These are phyloP conservation scores for Brenthis hecate DNA, from an alignment of 2,888 invertebrate genomes.

Conservation along the genomic window DNA sequence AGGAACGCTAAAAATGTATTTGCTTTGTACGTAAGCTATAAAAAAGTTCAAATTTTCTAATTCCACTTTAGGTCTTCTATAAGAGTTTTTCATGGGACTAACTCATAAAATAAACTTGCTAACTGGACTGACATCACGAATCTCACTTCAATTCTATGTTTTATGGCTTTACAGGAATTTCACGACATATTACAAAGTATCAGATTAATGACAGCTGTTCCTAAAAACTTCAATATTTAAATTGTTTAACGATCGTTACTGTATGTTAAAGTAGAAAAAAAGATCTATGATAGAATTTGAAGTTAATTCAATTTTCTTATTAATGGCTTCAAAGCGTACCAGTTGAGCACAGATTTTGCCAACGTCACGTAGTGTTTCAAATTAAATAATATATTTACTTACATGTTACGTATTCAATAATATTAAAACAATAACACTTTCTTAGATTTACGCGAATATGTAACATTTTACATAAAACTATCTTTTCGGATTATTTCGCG, in stretches of 20 bases:
- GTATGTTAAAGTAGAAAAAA: not conserved
- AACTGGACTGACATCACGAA: not conserved
- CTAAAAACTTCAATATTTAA: not conserved
- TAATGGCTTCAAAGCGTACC: not conserved
- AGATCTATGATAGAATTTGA: not conserved
- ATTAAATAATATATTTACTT: not conserved
- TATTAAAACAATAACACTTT: too few relatives aligned
- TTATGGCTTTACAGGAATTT: constrained; percentile 12
- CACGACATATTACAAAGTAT: constrained; percentile 22
- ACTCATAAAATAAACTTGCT: constrained; percentile 22
- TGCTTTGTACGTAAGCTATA: too few relatives aligned
- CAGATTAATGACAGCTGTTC: constrained; percentile 1
- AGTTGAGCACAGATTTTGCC: too few relatives aligned
- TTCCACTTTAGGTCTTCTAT: too few relatives aligned
- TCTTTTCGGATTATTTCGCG: too few relatives aligned
- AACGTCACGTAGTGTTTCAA: too few relatives aligned
- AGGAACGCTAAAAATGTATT: too few relatives aligned
- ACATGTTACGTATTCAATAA: not conserved
- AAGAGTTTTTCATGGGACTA: too few relatives aligned
- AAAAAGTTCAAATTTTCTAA: too few relatives aligned
- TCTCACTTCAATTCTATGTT: not conserved
- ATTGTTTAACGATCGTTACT: not conserved
- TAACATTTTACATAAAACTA: too few relatives aligned
- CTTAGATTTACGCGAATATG: too few relatives aligned
- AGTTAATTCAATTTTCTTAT: not conserved